Percentiles rank a stretch among this genome's conserved stretches.
Conservation (phyloP, 2,888 invertebrate species). For the Clepsis dumicolana region DNA sequence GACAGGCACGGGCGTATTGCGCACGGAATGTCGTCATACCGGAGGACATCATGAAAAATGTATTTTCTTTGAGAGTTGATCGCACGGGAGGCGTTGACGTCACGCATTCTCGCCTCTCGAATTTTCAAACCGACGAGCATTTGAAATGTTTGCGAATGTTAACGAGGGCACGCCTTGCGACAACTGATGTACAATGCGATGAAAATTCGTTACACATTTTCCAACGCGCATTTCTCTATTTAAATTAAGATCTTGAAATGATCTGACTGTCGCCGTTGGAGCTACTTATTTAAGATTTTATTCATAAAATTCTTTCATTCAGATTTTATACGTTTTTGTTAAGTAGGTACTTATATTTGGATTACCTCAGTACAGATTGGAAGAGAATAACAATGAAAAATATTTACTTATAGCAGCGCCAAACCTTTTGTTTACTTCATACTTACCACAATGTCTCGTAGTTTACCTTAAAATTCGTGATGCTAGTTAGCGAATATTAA, state of each 20-base stretch:
- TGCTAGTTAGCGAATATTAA: not conserved
- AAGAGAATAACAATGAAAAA: not conserved
- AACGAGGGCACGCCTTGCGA: constrained; percentile 40
- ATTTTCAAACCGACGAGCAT: constrained; percentile 46
- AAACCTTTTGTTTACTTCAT: not conserved
- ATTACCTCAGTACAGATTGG: not conserved
- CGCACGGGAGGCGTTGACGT: constrained; percentile 62
- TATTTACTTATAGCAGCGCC: not conserved
- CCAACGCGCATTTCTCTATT: constrained; percentile 20
- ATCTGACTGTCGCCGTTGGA: constrained; percentile 9
- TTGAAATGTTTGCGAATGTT: constrained; percentile 48
- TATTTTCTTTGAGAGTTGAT: constrained; percentile 66
- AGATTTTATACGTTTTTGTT: not conserved
- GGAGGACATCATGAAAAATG: constrained; percentile 64
- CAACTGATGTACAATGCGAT: constrained; percentile 37
- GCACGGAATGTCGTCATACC: constrained; percentile 57
- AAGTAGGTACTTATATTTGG: not conserved
- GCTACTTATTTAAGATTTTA: constrained; percentile 23
- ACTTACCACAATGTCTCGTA: not conserved
- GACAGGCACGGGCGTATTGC: constrained; percentile 53
- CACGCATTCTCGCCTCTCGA: constrained; percentile 55
- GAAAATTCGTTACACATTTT: constrained; percentile 34
- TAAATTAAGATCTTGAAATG: constrained; percentile 30
- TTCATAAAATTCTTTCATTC: constrained; percentile 27
- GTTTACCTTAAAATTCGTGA: not conserved